Conservation (phyloP, 2,888 invertebrate genomes). For the Drosophila falleni region DNA sequence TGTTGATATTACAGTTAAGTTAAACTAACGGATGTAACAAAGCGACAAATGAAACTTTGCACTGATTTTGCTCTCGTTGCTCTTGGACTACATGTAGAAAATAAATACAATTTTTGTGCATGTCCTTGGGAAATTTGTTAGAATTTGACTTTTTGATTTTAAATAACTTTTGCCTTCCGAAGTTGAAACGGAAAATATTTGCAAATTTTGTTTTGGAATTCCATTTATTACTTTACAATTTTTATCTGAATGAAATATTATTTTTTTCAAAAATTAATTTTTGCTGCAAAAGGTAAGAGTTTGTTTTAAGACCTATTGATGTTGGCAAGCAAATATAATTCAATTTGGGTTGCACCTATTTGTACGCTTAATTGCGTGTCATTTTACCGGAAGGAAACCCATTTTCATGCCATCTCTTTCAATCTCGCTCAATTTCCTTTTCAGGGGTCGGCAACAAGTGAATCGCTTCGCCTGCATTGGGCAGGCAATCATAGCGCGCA, state of each 20-base stretch:
- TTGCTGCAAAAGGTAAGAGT: background rate
- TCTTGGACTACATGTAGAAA: slow-evolving; percentile 14
- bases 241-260: too few relatives aligned
- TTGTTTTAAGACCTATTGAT: background rate
- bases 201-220: too few relatives aligned
- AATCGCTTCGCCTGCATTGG: slow-evolving; percentile 35
- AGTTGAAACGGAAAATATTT: too few relatives aligned
- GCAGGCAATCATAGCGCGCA: slow-evolving; percentile 64
- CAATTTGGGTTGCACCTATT: slow-evolving; percentile 17
- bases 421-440: slow-evolving; percentile 34
- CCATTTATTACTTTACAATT: too few relatives aligned
- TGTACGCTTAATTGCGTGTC: slow-evolving; percentile 29
- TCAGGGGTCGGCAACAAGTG: slow-evolving; percentile 63
- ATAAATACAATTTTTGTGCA: slow-evolving; percentile 25
- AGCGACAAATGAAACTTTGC: slow-evolving; percentile 25
- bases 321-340: background rate
- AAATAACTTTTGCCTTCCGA: background rate
- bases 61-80: slow-evolving; percentile 15
- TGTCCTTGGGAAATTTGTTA: slow-evolving; percentile 15
- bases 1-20: slow-evolving; percentile 1
- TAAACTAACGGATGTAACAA: slow-evolving; percentile 22
- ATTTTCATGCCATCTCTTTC: slow-evolving; percentile 31
- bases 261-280: background rate
- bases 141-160: background rate
- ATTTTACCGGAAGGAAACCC: slow-evolving; percentile 20